These are phyloP conservation scores for Meteorus cinctellus DNA, from an alignment of 2,888 invertebrate species.

Conservation along the genomic window DNA sequence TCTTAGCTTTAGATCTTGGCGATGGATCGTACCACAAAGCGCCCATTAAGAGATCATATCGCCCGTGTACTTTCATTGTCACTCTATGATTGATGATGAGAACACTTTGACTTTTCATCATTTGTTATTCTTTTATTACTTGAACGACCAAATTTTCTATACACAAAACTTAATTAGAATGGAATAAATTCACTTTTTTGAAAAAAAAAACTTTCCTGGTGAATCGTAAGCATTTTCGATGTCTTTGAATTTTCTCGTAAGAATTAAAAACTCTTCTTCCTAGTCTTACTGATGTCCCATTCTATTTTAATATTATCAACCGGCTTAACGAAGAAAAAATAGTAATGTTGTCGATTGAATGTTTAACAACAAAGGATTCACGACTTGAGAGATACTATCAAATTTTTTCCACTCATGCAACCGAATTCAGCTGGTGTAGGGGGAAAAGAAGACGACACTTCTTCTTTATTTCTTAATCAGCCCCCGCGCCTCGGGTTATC, in stretches of 20 bases:
- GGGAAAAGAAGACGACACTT: slow-evolving; percentile 11
- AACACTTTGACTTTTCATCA: slow-evolving; percentile 34
- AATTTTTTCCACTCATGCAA: neutral
- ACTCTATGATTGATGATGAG: slow-evolving; percentile 50
- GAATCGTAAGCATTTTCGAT: too few species aligned
- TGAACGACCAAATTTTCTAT: neutral
- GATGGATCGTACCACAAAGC: slow-evolving; percentile 72
- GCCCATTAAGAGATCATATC: slow-evolving; percentile 74
- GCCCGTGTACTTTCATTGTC: slow-evolving; percentile 53
- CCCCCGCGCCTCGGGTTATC: slow-evolving; percentile 51
- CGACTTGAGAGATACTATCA: neutral
- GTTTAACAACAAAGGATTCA: too few species aligned
- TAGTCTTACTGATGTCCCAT: slow-evolving; percentile 42
- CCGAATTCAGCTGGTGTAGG: neutral
- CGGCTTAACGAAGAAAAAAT: too few species aligned
- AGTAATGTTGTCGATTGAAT: too few species aligned
- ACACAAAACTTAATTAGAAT: too few species aligned
- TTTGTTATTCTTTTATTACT: too few species aligned
- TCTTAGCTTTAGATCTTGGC: slow-evolving; percentile 68
- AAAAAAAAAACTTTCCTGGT: too few species aligned
- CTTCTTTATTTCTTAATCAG: slow-evolving; percentile 49
- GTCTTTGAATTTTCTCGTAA: too few species aligned
- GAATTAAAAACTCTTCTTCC: neutral
- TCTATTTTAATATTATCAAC: slow-evolving; percentile 24
- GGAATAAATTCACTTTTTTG: neutral